A percentile compares a stretch with the other conserved stretches of the same genome.
phyloP scores from a whole-genome alignment of 2,888 invertebrate genomes.

The Euzophera pinguis region DNA sequence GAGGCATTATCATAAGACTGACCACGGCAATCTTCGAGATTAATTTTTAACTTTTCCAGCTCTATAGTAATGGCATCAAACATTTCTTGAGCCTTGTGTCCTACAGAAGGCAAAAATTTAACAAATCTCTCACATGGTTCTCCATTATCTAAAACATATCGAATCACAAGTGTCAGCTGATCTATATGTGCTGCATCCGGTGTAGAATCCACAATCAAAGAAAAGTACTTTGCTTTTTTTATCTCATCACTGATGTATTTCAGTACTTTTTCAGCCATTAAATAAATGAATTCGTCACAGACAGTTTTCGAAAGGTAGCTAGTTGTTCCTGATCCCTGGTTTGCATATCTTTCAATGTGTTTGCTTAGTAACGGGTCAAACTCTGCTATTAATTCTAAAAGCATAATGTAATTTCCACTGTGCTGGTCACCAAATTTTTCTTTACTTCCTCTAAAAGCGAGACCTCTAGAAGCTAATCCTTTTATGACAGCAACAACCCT shows the following conservation, averaged over 20 bases:
- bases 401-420: neutral
- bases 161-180: slow-evolving; percentile 18
- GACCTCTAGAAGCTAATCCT: slow-evolving; percentile 22
- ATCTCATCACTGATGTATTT: neutral
- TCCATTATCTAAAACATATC: slow-evolving; percentile 16
- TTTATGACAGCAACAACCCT: slow-evolving; percentile 24
- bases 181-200: slow-evolving; percentile 20
- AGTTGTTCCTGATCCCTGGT: too few relatives aligned
- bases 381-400: neutral
- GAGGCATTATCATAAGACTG: slow-evolving; percentile 37
- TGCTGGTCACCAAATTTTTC: slow-evolving; percentile 17
- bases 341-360: too few relatives aligned
- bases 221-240: slow-evolving; percentile 16
- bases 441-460: slow-evolving; percentile 23
- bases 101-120: slow-evolving; percentile 18
- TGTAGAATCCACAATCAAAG: slow-evolving; percentile 17
- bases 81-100: slow-evolving; percentile 36
- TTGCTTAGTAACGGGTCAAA: too few relatives aligned
- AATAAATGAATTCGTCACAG: too few relatives aligned
- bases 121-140: slow-evolving; percentile 16
- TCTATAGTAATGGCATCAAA: slow-evolving; percentile 19
- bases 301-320: too few relatives aligned
- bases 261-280: too few relatives aligned
- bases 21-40: slow-evolving; percentile 27
- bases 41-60: slow-evolving; percentile 20